Base-by-base conservation (phyloP, 2,888 invertebrate genomes). In the Leptopilina myrica region DNA sequence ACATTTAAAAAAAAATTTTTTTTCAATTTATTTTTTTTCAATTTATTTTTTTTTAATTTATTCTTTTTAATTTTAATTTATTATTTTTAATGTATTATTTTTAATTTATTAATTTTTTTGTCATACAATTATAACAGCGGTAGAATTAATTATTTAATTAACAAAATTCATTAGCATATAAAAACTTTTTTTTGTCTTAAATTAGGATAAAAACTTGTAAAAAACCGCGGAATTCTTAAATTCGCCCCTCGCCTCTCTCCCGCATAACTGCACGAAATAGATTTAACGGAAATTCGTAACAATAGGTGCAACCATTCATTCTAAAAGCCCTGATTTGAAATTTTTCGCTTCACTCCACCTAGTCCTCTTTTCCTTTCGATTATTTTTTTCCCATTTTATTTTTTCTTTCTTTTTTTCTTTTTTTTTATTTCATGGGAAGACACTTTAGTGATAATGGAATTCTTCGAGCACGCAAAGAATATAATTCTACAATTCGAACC, bases 341-440 rank as follows among this genome's bases (percentile, higher is more conserved):
- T 77, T 64, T 77, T 77, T 56, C 43, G 65, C 66, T 77, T 77
- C 78, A 78, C 73, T 73, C 49, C 64, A 78, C 78, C 64, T 64
- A 43, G 20, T 78, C 56, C 62, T 53, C 59, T 20, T 62, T 62
- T 69, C 40, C 49, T 49, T 49, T 49, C 9, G 49, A 49, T 49
- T 49, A 9, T 49, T 49, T 49, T 49, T 49, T 49, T 43, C 1
- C 43, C 43, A 8, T 8, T 43, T 43, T 8, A 8, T 43, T 8
- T 43, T 43, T 8, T 43, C 43, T 43, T 6, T 43, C 6, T 43
- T 49, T 11, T 49, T 69, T 66, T 56, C 53, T 14, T 56, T 40
- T 40, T 59, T 77, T 67, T 59, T 77, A 59, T 78, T 73, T 78
- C 69, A 64, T 73, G 78, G 62, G 46, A 73, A 78, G 78, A 73